Percentiles rank a stretch among this genome's conserved stretches.
Conservation (phyloP, 1,140 invertebrate species). For the Trichomalopsis sarcophagae region DNA sequence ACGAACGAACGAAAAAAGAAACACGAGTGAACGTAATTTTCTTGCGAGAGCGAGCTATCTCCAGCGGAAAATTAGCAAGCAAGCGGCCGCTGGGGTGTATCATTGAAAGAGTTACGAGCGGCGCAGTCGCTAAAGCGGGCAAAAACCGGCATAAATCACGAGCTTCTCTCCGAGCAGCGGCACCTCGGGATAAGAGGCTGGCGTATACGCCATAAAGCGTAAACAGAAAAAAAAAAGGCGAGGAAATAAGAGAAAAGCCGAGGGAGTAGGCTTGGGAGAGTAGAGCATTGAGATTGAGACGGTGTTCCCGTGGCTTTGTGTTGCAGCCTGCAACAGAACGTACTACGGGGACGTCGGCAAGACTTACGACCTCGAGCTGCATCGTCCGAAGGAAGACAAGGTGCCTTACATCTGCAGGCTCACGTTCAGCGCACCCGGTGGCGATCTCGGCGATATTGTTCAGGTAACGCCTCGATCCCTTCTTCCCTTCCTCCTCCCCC, state of each 20-base stretch:
- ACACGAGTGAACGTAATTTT: no score
- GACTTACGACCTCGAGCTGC: slow-evolving; percentile 88
- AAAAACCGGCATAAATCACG: not conserved
- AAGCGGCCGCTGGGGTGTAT: not conserved
- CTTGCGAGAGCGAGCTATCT: no score
- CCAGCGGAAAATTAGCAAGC: no score
- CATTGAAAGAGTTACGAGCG: not conserved
- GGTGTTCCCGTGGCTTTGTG: slow-evolving; percentile 64
- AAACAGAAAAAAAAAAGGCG: not conserved
- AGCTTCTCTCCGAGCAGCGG: no score
- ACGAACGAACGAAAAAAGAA: no score
- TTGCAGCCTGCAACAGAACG: slow-evolving; percentile 89
- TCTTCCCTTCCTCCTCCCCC: not conserved
- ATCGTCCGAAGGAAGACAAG: slow-evolving; percentile 86
- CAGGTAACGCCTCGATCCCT: slow-evolving; percentile 78
- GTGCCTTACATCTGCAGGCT: slow-evolving; percentile 90
- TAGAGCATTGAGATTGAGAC: slow-evolving; percentile 58
- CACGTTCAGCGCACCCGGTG: slow-evolving; percentile 89
- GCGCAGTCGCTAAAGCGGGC: not conserved
- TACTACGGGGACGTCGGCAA: slow-evolving; percentile 89
- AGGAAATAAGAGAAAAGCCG: not conserved
- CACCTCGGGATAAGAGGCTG: not conserved
- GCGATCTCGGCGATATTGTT: slow-evolving; percentile 87
- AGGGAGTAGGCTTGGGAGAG: not conserved
- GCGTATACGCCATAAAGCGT: not conserved